phyloP scores from a whole-genome alignment of 1,140 invertebrate species.

The Drosophila kanapiae region DNA sequence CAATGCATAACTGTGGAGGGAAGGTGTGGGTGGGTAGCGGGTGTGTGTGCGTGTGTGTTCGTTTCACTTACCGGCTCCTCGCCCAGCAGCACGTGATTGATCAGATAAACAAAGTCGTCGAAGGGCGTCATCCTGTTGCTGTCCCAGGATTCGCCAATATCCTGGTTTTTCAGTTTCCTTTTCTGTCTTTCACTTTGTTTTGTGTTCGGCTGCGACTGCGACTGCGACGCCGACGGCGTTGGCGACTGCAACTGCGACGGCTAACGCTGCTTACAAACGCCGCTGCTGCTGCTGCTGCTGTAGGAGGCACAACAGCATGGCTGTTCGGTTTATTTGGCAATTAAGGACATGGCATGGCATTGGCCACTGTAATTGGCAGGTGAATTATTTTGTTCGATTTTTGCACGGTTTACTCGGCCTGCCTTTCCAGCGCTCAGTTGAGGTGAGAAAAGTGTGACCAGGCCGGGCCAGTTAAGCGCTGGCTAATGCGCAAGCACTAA shows the following conservation, averaged over 20 bases:
- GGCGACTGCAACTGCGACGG: constrained; percentile 3
- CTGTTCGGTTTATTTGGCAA: constrained; percentile 13
- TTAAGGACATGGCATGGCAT: constrained; percentile 13
- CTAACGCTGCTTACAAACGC: constrained; percentile 20
- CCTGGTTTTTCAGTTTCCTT: constrained; percentile 28
- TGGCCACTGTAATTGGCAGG: constrained; percentile 6
- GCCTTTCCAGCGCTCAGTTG: constrained; percentile 11
- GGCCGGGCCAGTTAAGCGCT: background rate
- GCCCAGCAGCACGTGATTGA: constrained; percentile 87
- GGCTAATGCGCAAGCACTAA: background rate
- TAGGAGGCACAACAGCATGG: constrained; percentile 22
- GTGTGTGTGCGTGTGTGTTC: constrained; percentile 12
- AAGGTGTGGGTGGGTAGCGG: background rate
- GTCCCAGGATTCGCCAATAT: constrained; percentile 12
- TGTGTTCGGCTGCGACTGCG: constrained; percentile 13
- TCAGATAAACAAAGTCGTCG: constrained; percentile 87
- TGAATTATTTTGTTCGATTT: constrained; percentile 5
- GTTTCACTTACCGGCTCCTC: constrained; percentile 88
- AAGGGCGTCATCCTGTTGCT: constrained; percentile 86
- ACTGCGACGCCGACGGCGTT: constrained; percentile 1
- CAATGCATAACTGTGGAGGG: background rate
- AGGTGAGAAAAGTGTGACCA: constrained; percentile 22
- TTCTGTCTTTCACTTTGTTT: constrained; percentile 11
- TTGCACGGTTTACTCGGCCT: constrained; percentile 10
- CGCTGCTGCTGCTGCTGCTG: constrained; percentile 9